A percentile compares a stretch with the other conserved stretches of the same genome.
Conservation (phyloP, 2,113 vertebrate species). For the Gallinago paraguaiae region DNA sequence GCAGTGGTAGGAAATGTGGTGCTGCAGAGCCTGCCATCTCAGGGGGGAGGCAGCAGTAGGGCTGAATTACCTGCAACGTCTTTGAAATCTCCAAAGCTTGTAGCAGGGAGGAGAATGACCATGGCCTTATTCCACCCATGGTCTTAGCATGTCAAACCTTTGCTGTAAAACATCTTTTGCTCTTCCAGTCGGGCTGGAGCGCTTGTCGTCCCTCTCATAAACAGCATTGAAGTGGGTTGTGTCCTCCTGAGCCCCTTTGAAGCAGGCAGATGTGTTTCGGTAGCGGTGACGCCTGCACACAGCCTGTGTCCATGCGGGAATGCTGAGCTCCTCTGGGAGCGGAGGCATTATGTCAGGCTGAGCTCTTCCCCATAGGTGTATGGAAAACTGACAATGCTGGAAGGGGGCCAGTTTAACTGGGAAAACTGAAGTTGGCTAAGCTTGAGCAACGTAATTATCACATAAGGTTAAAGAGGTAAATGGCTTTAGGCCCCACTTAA, state of each 20-base stretch:
- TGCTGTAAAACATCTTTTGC: not conserved
- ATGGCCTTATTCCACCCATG: rapidly evolving
- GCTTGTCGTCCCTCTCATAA: not conserved
- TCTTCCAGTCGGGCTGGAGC: not conserved
- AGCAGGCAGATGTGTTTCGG: not conserved
- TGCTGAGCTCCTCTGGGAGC: not conserved
- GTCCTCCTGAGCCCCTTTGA: not conserved
- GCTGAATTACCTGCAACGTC: not conserved
- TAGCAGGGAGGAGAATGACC: not conserved
- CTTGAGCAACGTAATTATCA: constrained; percentile 26
- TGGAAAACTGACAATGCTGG: constrained; percentile 3
- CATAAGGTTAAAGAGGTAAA: constrained; percentile 11
- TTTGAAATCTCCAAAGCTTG: not conserved
- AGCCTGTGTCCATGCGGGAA: rapidly evolving
- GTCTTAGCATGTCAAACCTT: rapidly evolving
- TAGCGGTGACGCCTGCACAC: not conserved
- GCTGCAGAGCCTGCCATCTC: not conserved
- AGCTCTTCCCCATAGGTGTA: not conserved
- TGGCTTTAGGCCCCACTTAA: constrained; percentile 22
- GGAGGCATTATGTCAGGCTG: not conserved
- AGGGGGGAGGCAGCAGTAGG: not conserved
- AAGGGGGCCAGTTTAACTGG: not conserved
- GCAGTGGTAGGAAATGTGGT: not conserved
- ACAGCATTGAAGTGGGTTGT: not conserved
- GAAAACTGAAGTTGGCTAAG: constrained; percentile 15